Evolutionary conservation across 2,797 vertebrate genomes (phyloP).

Genomic region (Pangasius mekongensis): DNA sequence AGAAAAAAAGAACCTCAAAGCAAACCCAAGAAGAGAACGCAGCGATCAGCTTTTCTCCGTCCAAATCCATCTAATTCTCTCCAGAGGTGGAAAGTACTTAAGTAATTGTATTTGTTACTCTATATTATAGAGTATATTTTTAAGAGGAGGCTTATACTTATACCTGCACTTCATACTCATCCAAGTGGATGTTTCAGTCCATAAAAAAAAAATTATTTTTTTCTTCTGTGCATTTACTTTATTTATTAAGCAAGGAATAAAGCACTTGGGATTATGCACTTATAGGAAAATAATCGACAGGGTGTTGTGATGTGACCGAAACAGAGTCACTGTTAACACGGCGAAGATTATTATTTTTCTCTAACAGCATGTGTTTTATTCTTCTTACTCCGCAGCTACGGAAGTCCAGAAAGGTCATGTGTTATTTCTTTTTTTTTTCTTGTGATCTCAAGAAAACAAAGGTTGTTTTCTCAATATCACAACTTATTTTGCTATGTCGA

Average conservation of each 20-base stretch:
- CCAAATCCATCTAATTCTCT: constrained; percentile 42
- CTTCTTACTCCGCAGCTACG: neutral
- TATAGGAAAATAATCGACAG: neutral
- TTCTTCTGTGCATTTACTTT: neutral
- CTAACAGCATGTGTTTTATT: neutral
- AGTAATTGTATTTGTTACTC: constrained; percentile 18
- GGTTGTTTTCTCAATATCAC: neutral
- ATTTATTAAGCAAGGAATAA: neutral
- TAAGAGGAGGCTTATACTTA: neutral
- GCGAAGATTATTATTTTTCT: neutral
- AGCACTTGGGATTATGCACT: neutral
- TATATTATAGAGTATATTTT: neutral
- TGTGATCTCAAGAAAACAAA: neutral
- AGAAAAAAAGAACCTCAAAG: constrained; percentile 41
- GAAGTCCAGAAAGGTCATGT: neutral
- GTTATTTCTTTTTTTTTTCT: neutral
- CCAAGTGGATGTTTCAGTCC: neutral
- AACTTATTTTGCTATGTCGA: too few relatives aligned
- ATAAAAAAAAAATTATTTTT: neutral
- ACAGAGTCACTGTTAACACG: neutral
- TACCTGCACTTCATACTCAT: neutral
- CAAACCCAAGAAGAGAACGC: constrained; percentile 46
- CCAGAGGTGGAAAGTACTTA: constrained; percentile 22
- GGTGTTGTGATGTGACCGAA: neutral
- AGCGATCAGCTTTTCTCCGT: constrained; percentile 29